Conservation (phyloP, 64 coral and sea anemone genomes). For the Catalaphyllia jardinei region DNA sequence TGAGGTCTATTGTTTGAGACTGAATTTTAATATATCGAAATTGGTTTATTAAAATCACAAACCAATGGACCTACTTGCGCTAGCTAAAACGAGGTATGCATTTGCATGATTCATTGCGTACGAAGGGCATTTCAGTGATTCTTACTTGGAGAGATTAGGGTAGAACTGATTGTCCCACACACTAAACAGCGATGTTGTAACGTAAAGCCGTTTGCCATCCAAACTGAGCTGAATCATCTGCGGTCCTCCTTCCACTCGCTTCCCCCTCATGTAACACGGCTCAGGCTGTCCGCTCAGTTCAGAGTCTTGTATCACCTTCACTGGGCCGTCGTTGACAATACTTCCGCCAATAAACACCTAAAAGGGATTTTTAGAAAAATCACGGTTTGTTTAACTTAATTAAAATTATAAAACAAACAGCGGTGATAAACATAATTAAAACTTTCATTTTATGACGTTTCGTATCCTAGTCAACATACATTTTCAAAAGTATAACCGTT, state of each 20-base stretch:
- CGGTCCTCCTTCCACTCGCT: constrained; percentile 90
- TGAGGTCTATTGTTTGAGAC: too few relatives aligned
- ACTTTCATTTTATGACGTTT: too few relatives aligned
- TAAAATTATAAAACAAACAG: too few relatives aligned
- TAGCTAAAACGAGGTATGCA: too few relatives aligned
- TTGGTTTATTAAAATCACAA: too few relatives aligned
- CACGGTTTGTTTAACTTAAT: background rate
- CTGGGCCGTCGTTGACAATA: constrained; percentile 76
- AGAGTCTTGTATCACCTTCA: constrained; percentile 82
- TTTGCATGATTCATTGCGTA: background rate
- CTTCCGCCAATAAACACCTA: constrained; percentile 97
- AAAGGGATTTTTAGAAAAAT: background rate
- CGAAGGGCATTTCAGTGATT: background rate
- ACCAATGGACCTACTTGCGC: too few relatives aligned
- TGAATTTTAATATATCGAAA: too few relatives aligned
- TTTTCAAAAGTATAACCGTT: too few relatives aligned
- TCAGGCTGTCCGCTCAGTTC: constrained; percentile 82
- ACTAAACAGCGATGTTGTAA: constrained; percentile 95
- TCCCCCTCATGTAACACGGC: constrained; percentile 80
- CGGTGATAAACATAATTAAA: too few relatives aligned
- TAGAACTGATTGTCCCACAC: constrained; percentile 99
- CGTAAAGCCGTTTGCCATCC: constrained; percentile 95
- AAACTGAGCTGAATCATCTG: constrained; percentile 99
- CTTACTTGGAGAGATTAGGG: constrained; percentile 83
- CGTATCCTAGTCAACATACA: too few relatives aligned